Percentiles rank a stretch among this genome's conserved stretches.
Conservation (phyloP, 2,888 invertebrate genomes). For the Desoria tigrina region DNA sequence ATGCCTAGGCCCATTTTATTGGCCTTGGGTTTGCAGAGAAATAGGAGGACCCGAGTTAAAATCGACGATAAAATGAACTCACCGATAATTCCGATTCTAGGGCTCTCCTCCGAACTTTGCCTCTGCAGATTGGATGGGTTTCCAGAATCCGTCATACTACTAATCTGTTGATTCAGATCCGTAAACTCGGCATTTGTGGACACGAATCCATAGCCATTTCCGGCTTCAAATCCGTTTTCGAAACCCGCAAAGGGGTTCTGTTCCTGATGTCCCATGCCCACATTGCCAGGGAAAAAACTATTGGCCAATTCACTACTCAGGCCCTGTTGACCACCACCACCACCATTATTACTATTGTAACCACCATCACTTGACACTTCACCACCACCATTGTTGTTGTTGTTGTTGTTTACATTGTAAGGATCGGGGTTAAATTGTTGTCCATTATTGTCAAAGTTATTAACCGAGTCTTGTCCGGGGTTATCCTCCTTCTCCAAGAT, state of each 20-base stretch:
- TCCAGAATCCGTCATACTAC: not conserved
- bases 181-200: constrained; percentile 26
- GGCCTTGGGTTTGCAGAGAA: too few relatives aligned
- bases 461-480: too few relatives aligned
- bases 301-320: too few relatives aligned
- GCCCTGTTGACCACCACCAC: too few relatives aligned
- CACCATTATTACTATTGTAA: too few relatives aligned
- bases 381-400: not conserved
- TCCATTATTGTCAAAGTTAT: too few relatives aligned
- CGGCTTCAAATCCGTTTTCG: constrained; percentile 10
- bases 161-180: constrained; percentile 27
- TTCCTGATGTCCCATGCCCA: constrained; percentile 32
- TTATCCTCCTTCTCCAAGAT: constrained; percentile 1
- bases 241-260: constrained; percentile 15
- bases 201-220: constrained; percentile 28
- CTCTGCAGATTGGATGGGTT: not conserved
- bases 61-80: too few relatives aligned
- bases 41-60: too few relatives aligned
- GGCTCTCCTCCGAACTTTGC: not conserved
- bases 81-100: not conserved
- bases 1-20: too few relatives aligned
- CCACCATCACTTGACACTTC: not conserved
- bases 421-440: too few relatives aligned
- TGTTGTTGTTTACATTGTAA: constrained; percentile 4
- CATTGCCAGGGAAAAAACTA: constrained; percentile 20